A percentile compares a stretch with the other conserved stretches of the same genome.
phyloP scores from a whole-genome alignment of 1,140 invertebrate species.

The Tribolium castaneum region DNA sequence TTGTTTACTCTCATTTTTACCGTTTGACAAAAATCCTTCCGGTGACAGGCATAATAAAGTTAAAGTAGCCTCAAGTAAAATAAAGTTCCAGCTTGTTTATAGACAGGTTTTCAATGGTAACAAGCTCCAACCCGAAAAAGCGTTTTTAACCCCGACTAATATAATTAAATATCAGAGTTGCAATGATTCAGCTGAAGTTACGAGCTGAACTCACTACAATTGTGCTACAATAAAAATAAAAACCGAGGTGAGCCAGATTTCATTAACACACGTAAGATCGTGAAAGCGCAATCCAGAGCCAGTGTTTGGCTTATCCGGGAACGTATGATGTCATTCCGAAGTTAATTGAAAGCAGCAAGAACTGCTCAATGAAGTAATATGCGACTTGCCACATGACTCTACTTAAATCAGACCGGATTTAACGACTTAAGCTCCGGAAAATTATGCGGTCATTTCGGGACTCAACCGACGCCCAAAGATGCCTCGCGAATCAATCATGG shows the following conservation, averaged over 20 bases:
- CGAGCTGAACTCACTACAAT: not conserved
- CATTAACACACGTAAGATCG: slow-evolving; percentile 2
- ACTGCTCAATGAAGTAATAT: slow-evolving; percentile 15
- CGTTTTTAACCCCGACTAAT: not conserved
- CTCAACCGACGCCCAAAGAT: not conserved
- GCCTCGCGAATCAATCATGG: slow-evolving; percentile 7
- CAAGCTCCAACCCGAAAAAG: not conserved
- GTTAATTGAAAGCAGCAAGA: slow-evolving; percentile 16
- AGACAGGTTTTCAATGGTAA: not conserved
- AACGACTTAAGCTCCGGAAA: not conserved
- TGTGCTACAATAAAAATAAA: slow-evolving; percentile 11
- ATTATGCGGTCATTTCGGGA: not conserved
- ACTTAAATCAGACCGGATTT: not conserved
- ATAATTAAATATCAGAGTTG: not conserved
- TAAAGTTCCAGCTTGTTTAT: not conserved
- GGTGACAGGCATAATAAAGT: not conserved
- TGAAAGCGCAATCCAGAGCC: not conserved
- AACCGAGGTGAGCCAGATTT: slow-evolving; percentile 1
- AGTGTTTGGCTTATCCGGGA: slow-evolving; percentile 16
- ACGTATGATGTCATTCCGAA: not conserved
- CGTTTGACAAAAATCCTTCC: slow-evolving; percentile 11
- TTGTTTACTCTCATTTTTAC: slow-evolving; percentile 22
- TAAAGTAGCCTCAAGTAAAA: not conserved
- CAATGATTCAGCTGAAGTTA: not conserved
- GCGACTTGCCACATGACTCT: not conserved